A percentile compares a stretch with the other conserved stretches of the same genome.
phyloP scores from a whole-genome alignment of 2,113 vertebrate species.

The Thymallus thymallus region DNA sequence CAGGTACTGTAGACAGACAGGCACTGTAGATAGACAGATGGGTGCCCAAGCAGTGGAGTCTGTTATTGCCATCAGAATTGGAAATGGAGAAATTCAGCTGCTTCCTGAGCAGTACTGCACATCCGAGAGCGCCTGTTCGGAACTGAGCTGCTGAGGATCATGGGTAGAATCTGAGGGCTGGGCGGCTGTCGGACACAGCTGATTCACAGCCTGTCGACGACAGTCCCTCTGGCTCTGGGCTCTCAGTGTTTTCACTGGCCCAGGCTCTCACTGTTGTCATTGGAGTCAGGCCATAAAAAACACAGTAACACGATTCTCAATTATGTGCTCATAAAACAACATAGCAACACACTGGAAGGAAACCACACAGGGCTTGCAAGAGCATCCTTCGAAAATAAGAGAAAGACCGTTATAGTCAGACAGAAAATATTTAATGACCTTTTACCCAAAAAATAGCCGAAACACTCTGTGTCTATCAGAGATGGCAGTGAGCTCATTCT shows the following conservation, averaged over 20 bases:
- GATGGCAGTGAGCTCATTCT: constrained; percentile 30
- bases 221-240: constrained; percentile 36
- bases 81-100: background rate
- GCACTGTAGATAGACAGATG: constrained; percentile 3
- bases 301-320: constrained; percentile 54
- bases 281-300: constrained; percentile 58
- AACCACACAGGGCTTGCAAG: constrained; percentile 23
- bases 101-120: background rate
- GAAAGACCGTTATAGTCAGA: constrained; percentile 10
- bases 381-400: constrained; percentile 1
- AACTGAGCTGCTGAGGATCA: background rate
- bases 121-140: background rate
- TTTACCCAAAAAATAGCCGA: constrained; percentile 20
- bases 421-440: constrained; percentile 36
- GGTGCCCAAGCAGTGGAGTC: background rate
- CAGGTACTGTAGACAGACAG: background rate
- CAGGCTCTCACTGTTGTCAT: constrained; percentile 46
- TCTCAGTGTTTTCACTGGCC: constrained; percentile 61
- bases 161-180: too few species aligned
- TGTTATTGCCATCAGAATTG: background rate
- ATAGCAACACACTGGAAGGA: constrained; percentile 8
- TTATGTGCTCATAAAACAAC: constrained; percentile 50
- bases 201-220: constrained; percentile 32
- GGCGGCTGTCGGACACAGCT: constrained; percentile 19
- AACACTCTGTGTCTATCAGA: background rate